Evolutionary conservation across 1,140 invertebrate species (phyloP), one percentile per base, ranked within the genome.

Genomic region (Ceratina australensis): DNA sequence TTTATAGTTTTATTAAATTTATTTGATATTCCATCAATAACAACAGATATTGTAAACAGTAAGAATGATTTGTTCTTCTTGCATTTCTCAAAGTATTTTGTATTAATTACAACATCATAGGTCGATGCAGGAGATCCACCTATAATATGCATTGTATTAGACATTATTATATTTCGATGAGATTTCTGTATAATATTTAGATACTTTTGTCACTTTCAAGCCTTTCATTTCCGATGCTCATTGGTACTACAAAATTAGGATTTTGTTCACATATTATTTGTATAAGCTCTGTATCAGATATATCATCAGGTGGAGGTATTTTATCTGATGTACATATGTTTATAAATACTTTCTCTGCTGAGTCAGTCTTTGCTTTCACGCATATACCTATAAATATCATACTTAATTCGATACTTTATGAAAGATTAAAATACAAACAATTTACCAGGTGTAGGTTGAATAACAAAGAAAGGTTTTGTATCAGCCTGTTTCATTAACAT

Each of bases 221-320:
- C 83, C 96, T 95, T 60, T 95, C 94, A 87, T 95, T 95, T 0
- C 97, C 97, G 81, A 98, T 95, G 88, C 97, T 97, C 95, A 98
- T 96, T 2, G 97, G 97, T 59, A 98, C 94, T 66, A 95, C 92
- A 89, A 95, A 98, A 7, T 94, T 94, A 0, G 95, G 93, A 72
- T 95, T 94, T 67, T 97, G 95, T 2, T 95, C 95, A 73, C 95
- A 94, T 22, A 97, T 86, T 61, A 97, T 94, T 66, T 94, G 92
- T 65, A 95, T 87, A 0, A 98, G 91, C 87, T 97, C 94, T 79
- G 95, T 93, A 89, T 97, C 96, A 5, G 94, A 94, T 52, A 98
- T 95, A 83, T 98, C 96, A 87, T 95, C 93, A 3, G 97, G 97
- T 68, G 95, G 91, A 49, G 96, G 96, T 75, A 98, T 95, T 64